Evolutionary conservation across 2,888 invertebrate genomes (phyloP), one percentile per base, ranked within the genome.

Genomic region (Helicoverpa assulta): DNA sequence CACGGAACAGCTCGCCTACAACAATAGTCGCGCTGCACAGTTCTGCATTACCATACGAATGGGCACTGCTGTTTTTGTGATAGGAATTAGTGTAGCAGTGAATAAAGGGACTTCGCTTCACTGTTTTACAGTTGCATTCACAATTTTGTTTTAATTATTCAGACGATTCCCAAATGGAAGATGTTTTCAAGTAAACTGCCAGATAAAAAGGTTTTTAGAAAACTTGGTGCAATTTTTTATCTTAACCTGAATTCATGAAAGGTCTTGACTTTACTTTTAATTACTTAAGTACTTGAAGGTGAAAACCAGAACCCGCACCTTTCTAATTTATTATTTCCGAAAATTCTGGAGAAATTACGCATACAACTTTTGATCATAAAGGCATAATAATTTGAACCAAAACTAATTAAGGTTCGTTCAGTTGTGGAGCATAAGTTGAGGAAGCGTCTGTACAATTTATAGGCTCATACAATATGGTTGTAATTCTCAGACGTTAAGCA

Each of bases 21-120:
- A 82, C 78, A 83, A 78, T 76, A 81, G 71, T 75, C 69, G 58
- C 67, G 59, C 60, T 75, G 78, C 75, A 78, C 70, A 81, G 70
- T 76, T 69, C 75, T 64, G 62, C 67, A 82, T 83, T 82, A 83
- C 73, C 83, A 83, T 83, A 83, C 73, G 73, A 83, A 82, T 83
- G 73, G 71, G 66, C 68, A 56, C 55, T 76, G 57, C 76, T 76
- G 80, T 83, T 83, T 81, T 83, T 83, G 81, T 77, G 69, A 83
- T 70, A 80, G 70, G 75, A 73, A 78, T 83, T 76, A 75, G 77
- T 73, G 70, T 80, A 72, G 51, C 67, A 66, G 47, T 56, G 72
- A 66, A 73, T 73, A 76, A 76, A 68, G 54, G 7, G 29, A 75
- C 57, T 80, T 77, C 8, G 55, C 78, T 59, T 53, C 14, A 65